A percentile compares a stretch with the other conserved stretches of the same genome.
These are phyloP conservation scores for Zootermopsis nevadensis DNA, from an alignment of 2,888 invertebrate genomes.

Conservation along the genomic window DNA sequence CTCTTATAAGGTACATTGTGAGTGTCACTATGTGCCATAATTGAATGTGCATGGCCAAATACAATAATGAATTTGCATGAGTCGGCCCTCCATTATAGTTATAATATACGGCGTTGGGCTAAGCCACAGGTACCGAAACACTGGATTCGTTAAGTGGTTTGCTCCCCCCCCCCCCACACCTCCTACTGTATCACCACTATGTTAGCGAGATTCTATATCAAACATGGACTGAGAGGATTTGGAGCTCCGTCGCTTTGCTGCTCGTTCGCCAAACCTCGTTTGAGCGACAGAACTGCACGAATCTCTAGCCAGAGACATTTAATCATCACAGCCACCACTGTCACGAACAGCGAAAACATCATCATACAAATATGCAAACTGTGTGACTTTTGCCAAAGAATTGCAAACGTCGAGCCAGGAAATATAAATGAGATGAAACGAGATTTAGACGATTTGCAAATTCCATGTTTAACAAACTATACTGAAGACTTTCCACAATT, in stretches of 20 bases:
- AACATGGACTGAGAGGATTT: neutral
- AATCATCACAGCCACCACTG: neutral
- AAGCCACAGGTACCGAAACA: neutral
- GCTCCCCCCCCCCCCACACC: neutral
- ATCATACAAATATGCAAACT: neutral
- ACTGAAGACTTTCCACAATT: too few relatives aligned
- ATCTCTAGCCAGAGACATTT: neutral
- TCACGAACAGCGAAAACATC: neutral
- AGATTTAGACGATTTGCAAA: neutral
- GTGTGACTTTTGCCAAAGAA: too few relatives aligned
- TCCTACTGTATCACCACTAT: neutral
- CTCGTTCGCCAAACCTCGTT: too few relatives aligned
- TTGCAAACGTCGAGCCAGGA: neutral
- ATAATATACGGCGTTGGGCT: neutral
- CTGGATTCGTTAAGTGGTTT: constrained; percentile 11
- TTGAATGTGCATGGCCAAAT: constrained; percentile 26
- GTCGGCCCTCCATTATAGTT: neutral
- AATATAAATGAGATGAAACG: neutral
- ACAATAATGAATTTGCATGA: constrained; percentile 34
- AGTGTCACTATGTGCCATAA: constrained; percentile 14
- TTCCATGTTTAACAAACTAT: neutral
- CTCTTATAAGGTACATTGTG: neutral
- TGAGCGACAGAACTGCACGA: neutral
- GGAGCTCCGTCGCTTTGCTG: too few relatives aligned
- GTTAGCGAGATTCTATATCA: constrained; percentile 20